Evolutionary conservation across 2,113 vertebrate species (phyloP), one percentile per base, ranked within the genome.

Genomic region (Camelus dromedarius): DNA sequence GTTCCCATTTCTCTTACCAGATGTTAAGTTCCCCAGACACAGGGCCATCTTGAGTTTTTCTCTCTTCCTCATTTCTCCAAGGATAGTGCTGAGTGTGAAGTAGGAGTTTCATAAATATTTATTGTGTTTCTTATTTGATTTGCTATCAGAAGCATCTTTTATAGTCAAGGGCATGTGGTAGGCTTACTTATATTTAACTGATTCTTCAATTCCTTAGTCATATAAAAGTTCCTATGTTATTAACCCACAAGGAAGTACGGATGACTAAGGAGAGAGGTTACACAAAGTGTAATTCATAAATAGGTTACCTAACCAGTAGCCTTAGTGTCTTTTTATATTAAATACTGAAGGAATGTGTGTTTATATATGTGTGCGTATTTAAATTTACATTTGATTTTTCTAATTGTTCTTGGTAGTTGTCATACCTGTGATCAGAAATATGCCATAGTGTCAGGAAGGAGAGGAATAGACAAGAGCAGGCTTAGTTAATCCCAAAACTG

Each of bases 351-450:
- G 64, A 77, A 16, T 76, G n/a, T 42, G 6, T 90, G 5, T 69
- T 3, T 73, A 8, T 85, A 38, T 18, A 19, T 35, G 0, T 82
- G 8, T 89, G 32, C 52, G 10, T 81, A 24, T 70, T 89, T 70
- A 76, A 48, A 30, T 76, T 87, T 75, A 28, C 28, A 18, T 87
- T 89, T 82, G 22, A 52, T 73, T 82, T 89, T 96, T 67, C 46
- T 82, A 62, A 73, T 77, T 62, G 28, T 48, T 6, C 15, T 87
- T 82, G 35, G 56, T 89, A 79, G 13, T 73, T 89, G 4, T 95
- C 82, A 62, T 12, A 91, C 72, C 42, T 85, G 30, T 80, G 79
- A 56, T 90, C 60, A 91, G 62, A 91, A 76, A 72, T 93, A 72
- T 18, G 24, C 18, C 54, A n/a, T 52, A 70, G 9, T 52, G 7